Percentiles rank a stretch among this genome's conserved stretches.
Evolutionary conservation across 2,888 invertebrate species (phyloP).

Genomic region (Timandra comae): DNA sequence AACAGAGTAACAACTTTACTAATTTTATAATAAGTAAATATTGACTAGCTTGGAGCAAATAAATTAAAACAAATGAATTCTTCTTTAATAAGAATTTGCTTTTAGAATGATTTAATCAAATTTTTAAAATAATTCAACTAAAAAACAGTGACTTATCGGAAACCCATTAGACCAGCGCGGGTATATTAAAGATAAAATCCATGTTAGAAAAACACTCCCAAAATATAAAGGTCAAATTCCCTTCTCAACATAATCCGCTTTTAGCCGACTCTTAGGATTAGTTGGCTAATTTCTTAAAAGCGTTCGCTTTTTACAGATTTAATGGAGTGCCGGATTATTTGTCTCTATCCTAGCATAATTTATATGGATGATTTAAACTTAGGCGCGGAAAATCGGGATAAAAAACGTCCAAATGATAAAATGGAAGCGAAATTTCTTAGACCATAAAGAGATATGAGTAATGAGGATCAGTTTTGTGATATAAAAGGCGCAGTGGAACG

Average conservation of each 20-base stretch:
- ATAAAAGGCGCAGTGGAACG: constrained; percentile 39
- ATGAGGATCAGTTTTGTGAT: constrained; percentile 46
- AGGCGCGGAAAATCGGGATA: constrained; percentile 37
- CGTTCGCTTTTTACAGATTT: constrained; percentile 59
- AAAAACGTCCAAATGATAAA: constrained; percentile 48
- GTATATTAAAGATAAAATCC: not conserved
- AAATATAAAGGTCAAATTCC: constrained; percentile 33
- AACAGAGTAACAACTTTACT: too few species aligned
- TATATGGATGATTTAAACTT: constrained; percentile 48
- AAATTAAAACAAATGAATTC: too few species aligned
- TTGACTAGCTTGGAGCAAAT: too few species aligned
- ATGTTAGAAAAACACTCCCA: constrained; percentile 21
- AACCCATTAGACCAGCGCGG: too few species aligned
- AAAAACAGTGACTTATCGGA: too few species aligned
- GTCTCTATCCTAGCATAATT: constrained; percentile 54
- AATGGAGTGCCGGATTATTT: constrained; percentile 54
- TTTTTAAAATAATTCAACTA: too few species aligned
- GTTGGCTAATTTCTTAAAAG: constrained; percentile 65
- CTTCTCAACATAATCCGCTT: constrained; percentile 38
- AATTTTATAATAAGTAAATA: too few species aligned
- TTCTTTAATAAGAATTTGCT: too few species aligned
- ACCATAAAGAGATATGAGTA: constrained; percentile 47
- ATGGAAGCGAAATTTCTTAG: constrained; percentile 34
- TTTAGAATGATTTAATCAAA: too few species aligned
- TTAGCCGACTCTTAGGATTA: constrained; percentile 49